Base-by-base conservation (phyloP, 2,797 vertebrate genomes). In the Eulemur mongoz region DNA sequence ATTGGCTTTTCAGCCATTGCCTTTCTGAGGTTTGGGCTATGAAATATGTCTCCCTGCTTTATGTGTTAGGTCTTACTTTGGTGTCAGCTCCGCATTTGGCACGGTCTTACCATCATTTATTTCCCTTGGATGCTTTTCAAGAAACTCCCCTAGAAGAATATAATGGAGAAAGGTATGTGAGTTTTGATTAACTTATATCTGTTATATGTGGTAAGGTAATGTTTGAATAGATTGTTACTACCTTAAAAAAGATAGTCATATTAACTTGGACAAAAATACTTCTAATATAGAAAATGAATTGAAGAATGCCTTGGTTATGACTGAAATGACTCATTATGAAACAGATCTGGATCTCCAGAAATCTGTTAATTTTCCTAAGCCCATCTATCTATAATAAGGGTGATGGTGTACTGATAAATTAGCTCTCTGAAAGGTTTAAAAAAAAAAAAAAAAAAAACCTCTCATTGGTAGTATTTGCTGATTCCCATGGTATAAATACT, bases 71-170 rank as follows among this genome's bases (percentile, higher is more conserved):
- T 97, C 98, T 99, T 97, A 99, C 99, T 0, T 98, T 99, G 97
- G 99, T 99, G 85, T 99, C 99, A 30, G 99, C 99, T 25, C 99
- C 99, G 75, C 99, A 99, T 90, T 98, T 99, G 81, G 99, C 99
- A 95, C 98, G 99, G n/a, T 99, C 99, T 85, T 99, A 99, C 89
- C 99, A 99, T 96, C 99, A 99, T 93, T 99, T 99, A 38, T 99
- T 99, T 98, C 99, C 99, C 90, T 98, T 99, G 96, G 99, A 99
- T 96, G 98, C 98, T 50, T 99, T 99, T 97, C 98, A 98, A 97
- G 99, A 99, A 98, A 97, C 97, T 78, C 89, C 98, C 0, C 65
- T 99, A 30, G 98, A 99, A 94, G 98, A 99, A 50, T 98, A 98
- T 92, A 97, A 98, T 50, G 99, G 98, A 82, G 99, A 99, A 95